Base-by-base conservation (phyloP, 1,140 invertebrate species). In the Marisa cornuarietis region DNA sequence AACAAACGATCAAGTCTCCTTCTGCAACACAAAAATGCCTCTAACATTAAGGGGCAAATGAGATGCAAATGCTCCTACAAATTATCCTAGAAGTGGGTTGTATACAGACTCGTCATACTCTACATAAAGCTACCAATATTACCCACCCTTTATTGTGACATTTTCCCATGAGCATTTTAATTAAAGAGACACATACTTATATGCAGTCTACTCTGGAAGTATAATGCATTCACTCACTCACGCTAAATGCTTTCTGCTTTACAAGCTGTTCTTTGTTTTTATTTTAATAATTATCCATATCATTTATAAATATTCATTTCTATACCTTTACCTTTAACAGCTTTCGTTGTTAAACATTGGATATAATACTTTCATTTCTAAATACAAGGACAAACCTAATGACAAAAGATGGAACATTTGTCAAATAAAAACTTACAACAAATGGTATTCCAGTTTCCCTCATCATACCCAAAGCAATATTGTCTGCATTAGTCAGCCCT, bases 381-480 rank as follows among this genome's bases (percentile, higher is more conserved):
- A 71, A 49, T 42, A 42, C 42, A 49, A 26, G 22, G 14, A 10
- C 0, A 52, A 4, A 73, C 5, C 51, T 22, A 52, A 54, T 58
- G 49, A 73, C 13, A 18, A 54, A 22, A 26, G 26, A 42, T 42
- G 31, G 31, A 42, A 6, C 31, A 42, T 42, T 42, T 9, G 8
- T 42, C 13, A 26, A 74, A 65, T 42, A 24, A 52, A 1, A 76
- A 75, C 83, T 86, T 24, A 76, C 79, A 16, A 76, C 74, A 71
- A 61, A 80, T n/a, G 79, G 74, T 31, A 80, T 68, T 16, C 62
- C 69, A 24, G 73, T 85, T 77, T 90, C 88, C 77, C 88, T 86
- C 74, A 90, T 71, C 88, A 90, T 90, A 69, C 86, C 84, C 10
- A 90, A 69, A 18, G 87, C 88, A 49, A 85, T 83, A 54, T 84